Percentiles rank a stretch among this genome's conserved stretches.
Evolutionary conservation across 2,888 invertebrate species (phyloP).

Genomic region (Pemphredon lugubris): DNA sequence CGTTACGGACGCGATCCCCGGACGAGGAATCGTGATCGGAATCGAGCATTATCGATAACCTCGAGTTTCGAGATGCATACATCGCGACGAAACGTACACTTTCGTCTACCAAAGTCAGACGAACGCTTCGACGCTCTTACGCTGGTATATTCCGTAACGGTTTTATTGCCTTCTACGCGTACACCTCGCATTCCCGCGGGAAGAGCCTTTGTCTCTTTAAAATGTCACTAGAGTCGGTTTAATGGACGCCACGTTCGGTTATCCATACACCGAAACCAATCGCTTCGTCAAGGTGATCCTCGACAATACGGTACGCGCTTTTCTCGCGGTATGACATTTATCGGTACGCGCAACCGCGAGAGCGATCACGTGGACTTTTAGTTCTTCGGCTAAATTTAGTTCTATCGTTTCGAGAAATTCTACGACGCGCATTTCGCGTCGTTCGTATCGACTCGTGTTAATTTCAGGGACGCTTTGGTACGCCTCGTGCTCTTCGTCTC

Average conservation of each 20-base stretch:
- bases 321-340: constrained; percentile 50
- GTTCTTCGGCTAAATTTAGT: constrained; percentile 2
- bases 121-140: no score
- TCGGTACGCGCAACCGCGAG: constrained; percentile 14
- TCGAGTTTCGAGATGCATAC: no score
- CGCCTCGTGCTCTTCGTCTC: no score
- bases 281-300: constrained; percentile 62
- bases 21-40: no score
- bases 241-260: constrained; percentile 33
- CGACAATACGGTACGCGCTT: constrained; percentile 51
- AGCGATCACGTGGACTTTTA: constrained; percentile 6
- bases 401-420: no score
- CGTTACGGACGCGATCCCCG: no score
- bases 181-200: constrained; percentile 9
- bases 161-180: constrained; percentile 40
- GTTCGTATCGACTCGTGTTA: no score
- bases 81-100: no score
- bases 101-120: no score
- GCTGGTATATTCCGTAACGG: not conserved
- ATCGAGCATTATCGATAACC: no score
- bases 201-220: constrained; percentile 26
- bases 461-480: no score
- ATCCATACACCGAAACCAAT: constrained; percentile 57
- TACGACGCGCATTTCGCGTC: no score
- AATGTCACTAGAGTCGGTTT: constrained; percentile 42